phyloP scores from a whole-genome alignment of 2,888 invertebrate species.

The Sclerodermus sp. region DNA sequence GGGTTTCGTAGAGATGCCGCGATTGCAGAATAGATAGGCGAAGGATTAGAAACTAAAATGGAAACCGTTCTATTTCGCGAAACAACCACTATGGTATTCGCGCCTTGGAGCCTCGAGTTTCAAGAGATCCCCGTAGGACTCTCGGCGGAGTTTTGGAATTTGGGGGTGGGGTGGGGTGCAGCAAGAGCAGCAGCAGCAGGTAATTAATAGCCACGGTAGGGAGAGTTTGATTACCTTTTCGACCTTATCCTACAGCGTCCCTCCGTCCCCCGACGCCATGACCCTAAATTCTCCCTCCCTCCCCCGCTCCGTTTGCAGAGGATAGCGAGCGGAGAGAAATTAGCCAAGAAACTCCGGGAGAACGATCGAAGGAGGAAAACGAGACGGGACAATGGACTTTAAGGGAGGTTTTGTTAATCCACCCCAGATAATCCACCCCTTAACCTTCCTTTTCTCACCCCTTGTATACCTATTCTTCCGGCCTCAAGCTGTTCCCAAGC shows the following conservation, averaged over 20 bases:
- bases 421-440: constrained; percentile 18
- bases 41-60: too few relatives aligned
- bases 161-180: constrained; percentile 14
- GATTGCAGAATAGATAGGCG: too few relatives aligned
- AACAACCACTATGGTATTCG: too few relatives aligned
- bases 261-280: background rate
- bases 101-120: background rate
- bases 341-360: constrained; percentile 38
- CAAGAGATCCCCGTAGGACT: constrained; percentile 7
- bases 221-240: constrained; percentile 48
- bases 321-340: constrained; percentile 38
- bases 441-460: constrained; percentile 1
- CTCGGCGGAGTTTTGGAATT: constrained; percentile 30
- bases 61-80: too few relatives aligned
- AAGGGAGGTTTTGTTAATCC: constrained; percentile 31
- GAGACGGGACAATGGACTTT: constrained; percentile 35
- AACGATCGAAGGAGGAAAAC: constrained; percentile 29
- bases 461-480: constrained; percentile 4
- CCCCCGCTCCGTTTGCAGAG: constrained; percentile 14
- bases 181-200: constrained; percentile 34
- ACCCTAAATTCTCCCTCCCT: background rate
- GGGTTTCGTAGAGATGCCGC: too few relatives aligned
- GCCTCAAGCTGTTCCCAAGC: constrained; percentile 4
- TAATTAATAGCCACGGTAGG: constrained; percentile 45
- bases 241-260: constrained; percentile 22